Conservation (phyloP, 2,888 invertebrate genomes). For the Cactoblastis cactorum region DNA sequence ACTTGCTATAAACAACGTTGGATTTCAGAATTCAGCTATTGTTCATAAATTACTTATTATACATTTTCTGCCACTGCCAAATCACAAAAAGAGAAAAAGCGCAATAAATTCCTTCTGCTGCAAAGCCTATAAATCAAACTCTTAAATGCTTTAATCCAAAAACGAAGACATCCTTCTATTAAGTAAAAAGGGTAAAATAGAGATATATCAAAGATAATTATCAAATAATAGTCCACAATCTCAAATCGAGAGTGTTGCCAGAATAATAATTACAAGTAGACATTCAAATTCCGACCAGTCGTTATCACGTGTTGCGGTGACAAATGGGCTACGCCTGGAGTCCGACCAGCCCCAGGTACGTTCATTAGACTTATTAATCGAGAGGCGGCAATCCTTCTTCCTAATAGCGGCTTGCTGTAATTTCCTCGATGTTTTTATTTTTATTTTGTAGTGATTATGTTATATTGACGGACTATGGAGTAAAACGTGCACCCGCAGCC, state of each 20-base stretch:
- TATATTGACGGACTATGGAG: not conserved
- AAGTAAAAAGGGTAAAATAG: not conserved
- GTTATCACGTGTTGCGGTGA: constrained; percentile 59
- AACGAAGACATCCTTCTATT: too few species aligned
- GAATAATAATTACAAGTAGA: constrained; percentile 8
- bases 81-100: too few species aligned
- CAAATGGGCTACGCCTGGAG: constrained; percentile 58
- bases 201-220: not conserved
- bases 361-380: constrained; percentile 71
- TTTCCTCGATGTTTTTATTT: not conserved
- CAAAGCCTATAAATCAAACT: too few species aligned
- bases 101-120: too few species aligned
- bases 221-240: not conserved
- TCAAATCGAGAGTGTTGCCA: not conserved
- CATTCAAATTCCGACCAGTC: constrained; percentile 29
- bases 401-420: constrained; percentile 36
- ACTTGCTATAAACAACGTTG: too few species aligned
- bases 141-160: too few species aligned
- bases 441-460: not conserved
- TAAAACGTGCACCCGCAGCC: too few species aligned
- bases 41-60: too few species aligned
- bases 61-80: too few species aligned
- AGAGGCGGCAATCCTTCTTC: constrained; percentile 44
- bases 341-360: constrained; percentile 35
- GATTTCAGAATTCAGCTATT: too few species aligned